phyloP scores from a whole-genome alignment of 2,113 vertebrate genomes.

The Aegithalos caudatus region DNA sequence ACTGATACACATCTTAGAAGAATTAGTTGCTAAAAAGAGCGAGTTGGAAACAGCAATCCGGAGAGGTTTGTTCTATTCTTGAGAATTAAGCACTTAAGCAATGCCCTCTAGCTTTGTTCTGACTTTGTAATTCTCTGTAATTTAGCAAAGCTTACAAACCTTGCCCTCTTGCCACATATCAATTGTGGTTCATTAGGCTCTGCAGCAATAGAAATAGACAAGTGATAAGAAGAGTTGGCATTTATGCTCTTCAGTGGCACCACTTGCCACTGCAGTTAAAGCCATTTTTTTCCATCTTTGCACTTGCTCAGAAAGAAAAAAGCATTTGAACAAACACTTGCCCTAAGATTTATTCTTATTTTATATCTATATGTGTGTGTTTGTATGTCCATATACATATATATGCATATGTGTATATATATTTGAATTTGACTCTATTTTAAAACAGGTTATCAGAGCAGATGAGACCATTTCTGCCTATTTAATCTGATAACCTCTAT shows the following conservation, averaged over 20 bases:
- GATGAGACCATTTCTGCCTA: neutral
- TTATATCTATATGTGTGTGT: fast-evolving
- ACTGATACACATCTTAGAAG: neutral
- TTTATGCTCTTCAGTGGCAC: neutral
- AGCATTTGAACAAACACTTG: neutral
- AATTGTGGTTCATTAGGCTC: neutral
- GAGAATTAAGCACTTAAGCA: neutral
- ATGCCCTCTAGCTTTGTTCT: conserved; percentile 8
- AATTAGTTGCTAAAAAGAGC: neutral
- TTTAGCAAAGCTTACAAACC: conserved; percentile 10
- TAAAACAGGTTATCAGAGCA: neutral
- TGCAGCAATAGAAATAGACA: neutral
- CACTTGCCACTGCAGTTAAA: neutral
- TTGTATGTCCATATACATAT: neutral
- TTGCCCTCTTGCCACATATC: neutral
- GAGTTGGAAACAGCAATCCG: neutral
- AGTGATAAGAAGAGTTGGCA: neutral
- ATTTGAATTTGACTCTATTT: neutral
- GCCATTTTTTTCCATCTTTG: neutral
- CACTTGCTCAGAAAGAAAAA: neutral
- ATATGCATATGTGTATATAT: neutral
- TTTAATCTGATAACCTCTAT: neutral
- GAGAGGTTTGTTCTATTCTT: neutral
- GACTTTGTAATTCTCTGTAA: neutral
- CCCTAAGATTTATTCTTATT: neutral